Evolutionary conservation across 2,797 vertebrate genomes (phyloP).

Genomic region (Graptemys geographica): DNA sequence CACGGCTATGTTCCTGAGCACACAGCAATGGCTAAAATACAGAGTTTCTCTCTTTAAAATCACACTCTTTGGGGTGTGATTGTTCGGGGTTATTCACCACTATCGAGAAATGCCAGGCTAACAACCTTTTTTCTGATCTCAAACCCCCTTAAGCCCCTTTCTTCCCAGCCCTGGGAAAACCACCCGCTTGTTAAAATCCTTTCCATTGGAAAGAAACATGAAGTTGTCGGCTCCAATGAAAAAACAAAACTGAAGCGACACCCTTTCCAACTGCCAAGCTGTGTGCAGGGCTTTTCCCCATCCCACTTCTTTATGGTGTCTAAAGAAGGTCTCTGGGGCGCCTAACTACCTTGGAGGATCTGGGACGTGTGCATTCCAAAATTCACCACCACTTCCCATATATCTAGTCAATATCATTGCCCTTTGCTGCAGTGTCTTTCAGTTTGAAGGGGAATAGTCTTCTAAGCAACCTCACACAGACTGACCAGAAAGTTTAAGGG

Average conservation of each 20-base stretch:
- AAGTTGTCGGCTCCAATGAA: not conserved
- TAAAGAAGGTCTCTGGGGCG: not conserved
- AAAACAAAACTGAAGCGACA: not conserved
- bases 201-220: not conserved
- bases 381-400: not conserved
- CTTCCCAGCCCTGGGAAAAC: not conserved
- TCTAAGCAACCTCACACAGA: not conserved
- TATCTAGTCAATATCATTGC: not conserved
- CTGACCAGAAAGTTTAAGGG: not conserved
- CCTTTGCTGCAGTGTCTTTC: not conserved
- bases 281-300: not conserved
- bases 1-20: accelerated
- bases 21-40: not conserved
- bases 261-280: not conserved
- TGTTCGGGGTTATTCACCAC: not conserved
- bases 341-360: too few species aligned
- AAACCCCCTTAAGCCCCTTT: not conserved
- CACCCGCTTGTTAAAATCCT: not conserved
- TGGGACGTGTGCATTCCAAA: not conserved
- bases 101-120: not conserved
- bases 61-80: accelerated
- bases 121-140: not conserved
- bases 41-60: not conserved
- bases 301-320: not conserved
- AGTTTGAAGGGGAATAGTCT: not conserved